Evolutionary conservation across 1,140 invertebrate species (phyloP).

Genomic region (Drosophila elegans): DNA sequence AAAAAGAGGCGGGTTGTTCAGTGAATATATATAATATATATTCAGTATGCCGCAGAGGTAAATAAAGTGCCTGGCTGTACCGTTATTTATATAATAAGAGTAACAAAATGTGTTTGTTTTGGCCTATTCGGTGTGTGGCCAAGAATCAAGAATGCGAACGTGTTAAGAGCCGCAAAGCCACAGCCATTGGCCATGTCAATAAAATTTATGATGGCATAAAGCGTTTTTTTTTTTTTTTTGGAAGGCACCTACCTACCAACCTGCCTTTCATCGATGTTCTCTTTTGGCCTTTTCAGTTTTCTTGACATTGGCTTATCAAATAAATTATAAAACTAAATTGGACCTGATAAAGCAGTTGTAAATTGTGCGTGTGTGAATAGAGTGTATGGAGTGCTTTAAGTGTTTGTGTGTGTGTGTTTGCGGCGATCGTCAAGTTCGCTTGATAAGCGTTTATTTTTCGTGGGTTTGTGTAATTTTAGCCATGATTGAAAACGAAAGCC

Average conservation of each 20-base stretch:
- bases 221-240: constrained; percentile 19
- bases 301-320: constrained; percentile 78
- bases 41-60: constrained; percentile 74
- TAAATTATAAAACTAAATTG: constrained; percentile 58
- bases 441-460: constrained; percentile 64
- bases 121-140: constrained; percentile 35
- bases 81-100: constrained; percentile 63
- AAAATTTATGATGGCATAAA: constrained; percentile 76
- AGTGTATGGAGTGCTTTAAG: neutral
- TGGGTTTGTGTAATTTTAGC: constrained; percentile 40
- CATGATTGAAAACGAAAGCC: constrained; percentile 46
- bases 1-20: constrained; percentile 1
- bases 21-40: neutral
- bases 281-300: constrained; percentile 40
- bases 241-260: constrained; percentile 6
- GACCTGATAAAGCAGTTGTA: constrained; percentile 57
- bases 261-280: constrained; percentile 16
- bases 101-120: constrained; percentile 59
- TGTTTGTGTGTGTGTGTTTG: constrained; percentile 11
- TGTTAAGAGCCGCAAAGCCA: constrained; percentile 56
- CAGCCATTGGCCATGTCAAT: constrained; percentile 51
- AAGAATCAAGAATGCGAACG: constrained; percentile 58
- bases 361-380: constrained; percentile 42
- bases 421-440: constrained; percentile 51
- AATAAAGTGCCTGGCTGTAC: constrained; percentile 37